phyloP scores from a whole-genome alignment of 2,797 vertebrate species.

The Nyctalus aviator region DNA sequence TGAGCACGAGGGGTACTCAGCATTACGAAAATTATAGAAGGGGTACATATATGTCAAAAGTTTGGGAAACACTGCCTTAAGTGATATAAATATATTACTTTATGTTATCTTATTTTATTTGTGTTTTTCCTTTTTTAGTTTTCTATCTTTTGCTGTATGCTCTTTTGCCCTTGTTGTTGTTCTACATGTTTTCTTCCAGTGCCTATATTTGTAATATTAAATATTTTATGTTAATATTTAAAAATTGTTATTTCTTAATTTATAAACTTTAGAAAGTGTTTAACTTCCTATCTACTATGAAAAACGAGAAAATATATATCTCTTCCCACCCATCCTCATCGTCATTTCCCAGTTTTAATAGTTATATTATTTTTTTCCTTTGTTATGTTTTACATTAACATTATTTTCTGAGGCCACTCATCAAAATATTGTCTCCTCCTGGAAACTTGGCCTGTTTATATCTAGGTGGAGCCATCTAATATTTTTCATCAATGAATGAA shows the following conservation, averaged over 20 bases:
- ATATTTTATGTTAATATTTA: neutral
- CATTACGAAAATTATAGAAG: too few species aligned
- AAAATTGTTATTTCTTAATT: neutral
- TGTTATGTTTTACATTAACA: neutral
- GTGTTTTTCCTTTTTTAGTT: neutral
- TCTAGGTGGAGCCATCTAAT: neutral
- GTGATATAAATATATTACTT: neutral
- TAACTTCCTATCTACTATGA: conserved; percentile 11
- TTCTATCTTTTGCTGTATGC: conserved; percentile 15
- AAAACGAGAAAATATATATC: neutral
- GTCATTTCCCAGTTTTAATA: neutral
- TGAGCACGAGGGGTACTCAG: too few species aligned
- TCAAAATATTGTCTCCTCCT: neutral
- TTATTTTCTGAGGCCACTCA: neutral
- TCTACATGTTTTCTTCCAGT: neutral
- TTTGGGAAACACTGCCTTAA: neutral
- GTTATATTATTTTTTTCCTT: neutral
- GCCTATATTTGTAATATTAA: neutral
- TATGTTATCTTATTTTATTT: neutral
- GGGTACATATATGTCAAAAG: too few species aligned
- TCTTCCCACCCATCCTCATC: neutral
- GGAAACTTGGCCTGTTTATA: neutral
- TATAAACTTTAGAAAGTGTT: neutral
- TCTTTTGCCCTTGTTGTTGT: neutral
- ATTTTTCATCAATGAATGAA: neutral